These are phyloP conservation scores for Heliconius erato DNA, from an alignment of 2,888 invertebrate species.

Conservation along the genomic window DNA sequence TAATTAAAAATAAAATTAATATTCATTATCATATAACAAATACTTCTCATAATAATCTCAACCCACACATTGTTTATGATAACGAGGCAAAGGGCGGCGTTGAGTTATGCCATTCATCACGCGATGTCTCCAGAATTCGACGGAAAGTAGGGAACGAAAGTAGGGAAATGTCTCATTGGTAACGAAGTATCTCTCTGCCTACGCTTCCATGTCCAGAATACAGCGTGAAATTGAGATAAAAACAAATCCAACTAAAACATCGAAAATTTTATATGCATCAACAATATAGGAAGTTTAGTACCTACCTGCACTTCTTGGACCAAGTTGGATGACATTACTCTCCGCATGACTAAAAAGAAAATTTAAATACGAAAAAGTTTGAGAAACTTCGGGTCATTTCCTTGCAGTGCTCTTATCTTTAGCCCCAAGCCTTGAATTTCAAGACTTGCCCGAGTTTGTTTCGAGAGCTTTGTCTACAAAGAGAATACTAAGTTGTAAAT, in stretches of 20 bases:
- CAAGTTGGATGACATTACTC: constrained; percentile 41
- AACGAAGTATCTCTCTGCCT: too few species aligned
- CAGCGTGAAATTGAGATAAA: too few species aligned
- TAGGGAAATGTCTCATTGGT: too few species aligned
- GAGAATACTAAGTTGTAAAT: constrained; percentile 52
- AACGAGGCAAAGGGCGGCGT: too few species aligned
- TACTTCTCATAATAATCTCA: too few species aligned
- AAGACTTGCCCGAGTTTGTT: constrained; percentile 49
- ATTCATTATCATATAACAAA: too few species aligned
- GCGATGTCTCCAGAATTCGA: too few species aligned
- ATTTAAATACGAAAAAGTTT: constrained; percentile 51
- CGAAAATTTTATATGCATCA: not conserved
- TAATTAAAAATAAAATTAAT: too few species aligned
- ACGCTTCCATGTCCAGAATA: too few species aligned
- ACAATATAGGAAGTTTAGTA: not conserved
- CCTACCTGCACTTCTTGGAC: constrained; percentile 7
- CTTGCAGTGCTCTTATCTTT: constrained; percentile 52
- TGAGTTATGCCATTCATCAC: too few species aligned
- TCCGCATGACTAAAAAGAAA: constrained; percentile 43
- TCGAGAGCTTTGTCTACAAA: constrained; percentile 52
- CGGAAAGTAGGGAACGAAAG: too few species aligned
- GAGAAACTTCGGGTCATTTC: constrained; percentile 49
- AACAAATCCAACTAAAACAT: not conserved
- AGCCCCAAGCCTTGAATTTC: constrained; percentile 50
- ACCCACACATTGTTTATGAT: too few species aligned